These are phyloP conservation scores for Disparrhopalites patrizii DNA, from an alignment of 2,888 invertebrate species.

Conservation along the genomic window DNA sequence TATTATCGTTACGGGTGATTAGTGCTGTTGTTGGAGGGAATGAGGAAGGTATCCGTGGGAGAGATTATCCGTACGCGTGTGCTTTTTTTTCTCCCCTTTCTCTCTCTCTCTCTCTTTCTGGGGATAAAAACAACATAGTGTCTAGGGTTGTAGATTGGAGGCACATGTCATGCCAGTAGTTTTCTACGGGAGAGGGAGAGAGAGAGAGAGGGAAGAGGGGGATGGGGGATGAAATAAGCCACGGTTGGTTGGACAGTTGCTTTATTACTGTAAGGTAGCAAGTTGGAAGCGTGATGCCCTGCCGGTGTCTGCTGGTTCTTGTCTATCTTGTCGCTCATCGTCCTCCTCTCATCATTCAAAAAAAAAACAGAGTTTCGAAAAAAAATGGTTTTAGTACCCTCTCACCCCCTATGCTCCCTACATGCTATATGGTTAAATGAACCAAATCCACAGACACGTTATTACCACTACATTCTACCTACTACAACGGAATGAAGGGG, in stretches of 20 bases:
- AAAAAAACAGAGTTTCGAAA: neutral
- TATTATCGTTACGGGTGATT: neutral
- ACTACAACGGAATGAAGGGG: too few relatives aligned
- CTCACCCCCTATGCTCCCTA: too few relatives aligned
- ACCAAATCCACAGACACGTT: too few relatives aligned
- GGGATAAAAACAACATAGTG: neutral
- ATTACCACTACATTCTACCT: too few relatives aligned
- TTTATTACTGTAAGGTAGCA: conserved; percentile 22
- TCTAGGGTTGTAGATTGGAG: conserved; percentile 21
- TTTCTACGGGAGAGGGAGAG: neutral
- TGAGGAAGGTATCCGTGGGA: too few relatives aligned
- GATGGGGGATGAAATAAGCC: too few relatives aligned
- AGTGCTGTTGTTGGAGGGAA: too few relatives aligned
- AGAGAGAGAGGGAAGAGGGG: neutral
- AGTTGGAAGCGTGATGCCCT: conserved; percentile 24
- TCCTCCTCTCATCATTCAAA: conserved; percentile 22
- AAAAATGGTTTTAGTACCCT: too few relatives aligned
- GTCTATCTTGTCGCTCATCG: conserved; percentile 26
- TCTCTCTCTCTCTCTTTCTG: conserved; percentile 3
- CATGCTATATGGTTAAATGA: too few relatives aligned
- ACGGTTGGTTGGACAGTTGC: conserved; percentile 27
- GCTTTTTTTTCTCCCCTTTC: neutral
- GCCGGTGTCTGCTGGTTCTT: conserved; percentile 25
- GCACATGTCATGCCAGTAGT: conserved; percentile 26
- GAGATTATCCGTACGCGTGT: neutral